These are phyloP conservation scores for Yponomeuta cagnagella DNA, from an alignment of 2,888 invertebrate genomes.

Conservation along the genomic window DNA sequence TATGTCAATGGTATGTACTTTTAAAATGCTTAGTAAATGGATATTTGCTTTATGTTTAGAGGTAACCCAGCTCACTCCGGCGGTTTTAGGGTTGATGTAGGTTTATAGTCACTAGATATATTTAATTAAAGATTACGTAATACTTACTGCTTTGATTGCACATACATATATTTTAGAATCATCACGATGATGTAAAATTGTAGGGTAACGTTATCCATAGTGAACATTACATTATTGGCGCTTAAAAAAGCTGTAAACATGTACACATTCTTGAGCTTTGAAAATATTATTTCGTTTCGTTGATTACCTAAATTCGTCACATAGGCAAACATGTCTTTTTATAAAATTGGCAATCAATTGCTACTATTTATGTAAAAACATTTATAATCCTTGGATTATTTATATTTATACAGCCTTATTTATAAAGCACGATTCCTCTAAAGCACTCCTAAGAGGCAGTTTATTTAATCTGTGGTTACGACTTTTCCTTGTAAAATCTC, in stretches of 20 bases:
- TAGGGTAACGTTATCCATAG: conserved; percentile 1
- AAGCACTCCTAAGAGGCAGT: no score
- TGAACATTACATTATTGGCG: neutral
- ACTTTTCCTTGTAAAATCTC: no score
- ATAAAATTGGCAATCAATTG: no score
- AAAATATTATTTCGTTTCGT: neutral
- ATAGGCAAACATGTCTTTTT: no score
- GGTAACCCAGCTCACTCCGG: neutral
- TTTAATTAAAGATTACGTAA: conserved; percentile 22
- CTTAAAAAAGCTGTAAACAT: neutral
- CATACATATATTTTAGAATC: conserved; percentile 30
- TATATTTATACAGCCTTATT: no score
- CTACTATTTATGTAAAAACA: no score
- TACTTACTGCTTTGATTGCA: conserved; percentile 41
- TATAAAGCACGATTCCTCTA: no score
- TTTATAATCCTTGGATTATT: no score
- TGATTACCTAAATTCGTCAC: neutral
- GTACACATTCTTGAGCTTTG: neutral
- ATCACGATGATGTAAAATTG: conserved; percentile 11
- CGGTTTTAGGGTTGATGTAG: neutral
- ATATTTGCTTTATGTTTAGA: neutral
- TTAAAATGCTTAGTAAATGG: neutral
- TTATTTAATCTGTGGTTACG: no score
- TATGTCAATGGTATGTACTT: neutral
- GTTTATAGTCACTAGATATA: conserved; percentile 38